Conservation (phyloP, 2,797 vertebrate species). For the Macroramphosus scolopax region DNA sequence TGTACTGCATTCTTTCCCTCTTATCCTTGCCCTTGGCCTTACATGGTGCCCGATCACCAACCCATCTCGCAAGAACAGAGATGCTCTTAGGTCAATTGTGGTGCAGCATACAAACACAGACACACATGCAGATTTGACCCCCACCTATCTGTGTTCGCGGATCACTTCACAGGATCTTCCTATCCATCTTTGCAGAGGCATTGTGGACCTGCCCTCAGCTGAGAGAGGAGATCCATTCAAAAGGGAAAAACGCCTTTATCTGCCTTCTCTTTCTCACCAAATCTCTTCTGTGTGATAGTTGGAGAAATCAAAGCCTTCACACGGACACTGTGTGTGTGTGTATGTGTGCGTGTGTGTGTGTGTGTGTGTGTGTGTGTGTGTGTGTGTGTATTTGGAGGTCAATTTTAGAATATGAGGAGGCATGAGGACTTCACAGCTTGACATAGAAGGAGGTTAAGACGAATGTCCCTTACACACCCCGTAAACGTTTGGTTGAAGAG, state of each 20-base stretch:
- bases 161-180: constrained; percentile 91
- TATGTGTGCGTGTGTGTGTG: constrained; percentile 32
- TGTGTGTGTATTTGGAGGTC: constrained; percentile 65
- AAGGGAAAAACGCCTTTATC: constrained; percentile 71
- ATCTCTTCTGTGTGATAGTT: constrained; percentile 44
- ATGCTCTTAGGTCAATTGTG: constrained; percentile 80
- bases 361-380: constrained; percentile 22
- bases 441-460: constrained; percentile 55
- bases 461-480: constrained; percentile 41
- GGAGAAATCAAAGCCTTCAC: constrained; percentile 65
- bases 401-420: constrained; percentile 82
- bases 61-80: constrained; percentile 62
- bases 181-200: constrained; percentile 85
- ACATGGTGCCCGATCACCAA: constrained; percentile 71
- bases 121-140: constrained; percentile 69
- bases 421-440: constrained; percentile 80
- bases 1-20: constrained; percentile 76
- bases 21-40: constrained; percentile 83
- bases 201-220: constrained; percentile 81
- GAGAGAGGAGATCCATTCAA: constrained; percentile 83
- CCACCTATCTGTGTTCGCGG: constrained; percentile 78
- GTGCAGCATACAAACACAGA: constrained; percentile 77
- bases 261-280: constrained; percentile 47
- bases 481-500: no score
- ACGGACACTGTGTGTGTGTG: constrained; percentile 47